Base-by-base conservation (phyloP, 2,797 vertebrate genomes). In the Avahi laniger region DNA sequence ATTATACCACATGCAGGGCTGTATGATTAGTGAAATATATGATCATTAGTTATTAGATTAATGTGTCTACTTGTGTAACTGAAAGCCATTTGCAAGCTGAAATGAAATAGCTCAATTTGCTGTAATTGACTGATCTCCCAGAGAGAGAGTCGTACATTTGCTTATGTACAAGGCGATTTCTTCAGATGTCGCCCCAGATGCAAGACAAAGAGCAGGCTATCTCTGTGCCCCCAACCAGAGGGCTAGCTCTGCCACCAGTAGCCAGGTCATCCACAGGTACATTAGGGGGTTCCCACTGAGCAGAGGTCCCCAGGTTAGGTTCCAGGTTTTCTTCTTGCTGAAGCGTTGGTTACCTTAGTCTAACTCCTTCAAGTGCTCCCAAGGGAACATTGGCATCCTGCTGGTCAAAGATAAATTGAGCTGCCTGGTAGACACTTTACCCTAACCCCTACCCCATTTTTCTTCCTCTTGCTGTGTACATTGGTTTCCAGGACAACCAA, bases 31-130 rank as follows among this genome's bases (percentile, higher is more conserved):
- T 98, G 98, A 98, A 99, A 98, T 98, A 98, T 98, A 98, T 98
- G 98, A 98, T 98, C 98, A 98, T 99, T 99, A 99, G 98, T 99
- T 99, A 99, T 99, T 99, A 99, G 98, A 99, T 99, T 99, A 99
- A 99, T 98, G 98, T 98, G 98, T 98, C 98, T 99, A 98, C 98
- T 99, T 98, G 98, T 98, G 98, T 98, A 98, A 98, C 98, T 98
- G 98, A 98, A 98, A 99, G 98, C 98, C 98, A 98, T 99, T 99
- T 99, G 98, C 98, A 98, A 98, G 96, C 98, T 82, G 98, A 99
- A 99, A 98, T 98, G 98, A 99, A 99, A 98, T 98, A 98, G 98
- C 98, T 99, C 98, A 98, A 99, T 99, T 99, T 99, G 98, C 98
- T 98, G 97, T 99, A 98, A 99, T 98, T 99, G 98, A 98, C 98